These are phyloP conservation scores for Phenganax stokvisi DNA, from an alignment of 92 coral and sea anemone species.

Conservation along the genomic window DNA sequence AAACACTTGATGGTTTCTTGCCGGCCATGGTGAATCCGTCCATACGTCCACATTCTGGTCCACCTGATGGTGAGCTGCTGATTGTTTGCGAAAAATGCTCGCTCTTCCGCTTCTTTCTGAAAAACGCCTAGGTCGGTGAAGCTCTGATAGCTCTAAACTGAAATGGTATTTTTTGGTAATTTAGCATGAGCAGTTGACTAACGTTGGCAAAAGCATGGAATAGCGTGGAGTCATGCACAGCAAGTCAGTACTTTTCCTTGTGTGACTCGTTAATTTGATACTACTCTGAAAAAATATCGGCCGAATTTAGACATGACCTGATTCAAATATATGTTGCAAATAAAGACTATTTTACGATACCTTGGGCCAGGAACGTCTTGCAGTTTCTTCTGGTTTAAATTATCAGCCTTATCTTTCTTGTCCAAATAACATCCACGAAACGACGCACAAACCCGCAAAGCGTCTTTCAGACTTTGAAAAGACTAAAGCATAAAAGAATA, in stretches of 20 bases:
- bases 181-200: too few relatives aligned
- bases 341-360: conserved; percentile 30
- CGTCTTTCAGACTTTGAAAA: conserved; percentile 87
- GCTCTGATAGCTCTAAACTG: conserved; percentile 65
- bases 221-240: too few relatives aligned
- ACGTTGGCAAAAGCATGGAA: too few relatives aligned
- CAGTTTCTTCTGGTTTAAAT: conserved; percentile 65
- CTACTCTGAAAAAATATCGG: too few relatives aligned
- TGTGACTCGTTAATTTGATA: too few relatives aligned
- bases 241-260: too few relatives aligned
- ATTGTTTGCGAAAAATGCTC: conserved; percentile 33
- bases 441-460: conserved; percentile 95
- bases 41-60: conserved; percentile 60
- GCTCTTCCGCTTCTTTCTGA: conserved; percentile 60
- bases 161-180: not conserved
- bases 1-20: conserved; percentile 79
- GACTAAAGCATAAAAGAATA: conserved; percentile 56
- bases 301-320: too few relatives aligned
- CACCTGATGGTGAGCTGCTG: conserved; percentile 56
- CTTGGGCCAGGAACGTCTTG: conserved; percentile 74
- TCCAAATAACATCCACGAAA: conserved; percentile 95
- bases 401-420: conserved; percentile 96
- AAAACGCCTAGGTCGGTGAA: conserved; percentile 81
- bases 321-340: not conserved
- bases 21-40: conserved; percentile 99